A percentile compares a stretch with the other conserved stretches of the same genome.
Evolutionary conservation across 2,797 vertebrate genomes (phyloP).

Genomic region (Anabas testudineus): DNA sequence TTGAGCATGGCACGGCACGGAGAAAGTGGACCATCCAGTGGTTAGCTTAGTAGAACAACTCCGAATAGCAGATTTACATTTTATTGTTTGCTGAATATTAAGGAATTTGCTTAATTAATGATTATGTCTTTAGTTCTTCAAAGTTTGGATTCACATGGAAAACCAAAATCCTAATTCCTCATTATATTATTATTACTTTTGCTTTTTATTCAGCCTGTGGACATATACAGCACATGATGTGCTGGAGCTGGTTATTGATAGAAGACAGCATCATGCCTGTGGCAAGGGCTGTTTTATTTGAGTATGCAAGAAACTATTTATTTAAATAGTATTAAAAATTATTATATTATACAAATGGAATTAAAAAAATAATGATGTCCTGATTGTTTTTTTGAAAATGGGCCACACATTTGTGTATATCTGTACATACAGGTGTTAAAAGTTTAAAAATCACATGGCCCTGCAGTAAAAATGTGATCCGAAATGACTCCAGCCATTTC

Average conservation of each 20-base stretch:
- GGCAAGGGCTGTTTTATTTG: not conserved
- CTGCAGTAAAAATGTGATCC: not conserved
- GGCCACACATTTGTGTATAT: not conserved
- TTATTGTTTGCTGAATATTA: not conserved
- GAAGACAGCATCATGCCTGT: not conserved
- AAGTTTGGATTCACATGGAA: not conserved
- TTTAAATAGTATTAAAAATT: not conserved
- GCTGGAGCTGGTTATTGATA: not conserved
- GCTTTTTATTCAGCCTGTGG: not conserved
- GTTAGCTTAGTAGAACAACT: not conserved
- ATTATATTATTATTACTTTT: not conserved
- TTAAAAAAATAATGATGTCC: not conserved
- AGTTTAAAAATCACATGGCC: not conserved
- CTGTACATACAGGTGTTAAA: not conserved
- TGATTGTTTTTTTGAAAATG: not conserved
- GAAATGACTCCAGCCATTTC: not conserved
- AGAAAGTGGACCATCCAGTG: too few species aligned
- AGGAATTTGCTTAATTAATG: not conserved
- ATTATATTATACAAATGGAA: not conserved
- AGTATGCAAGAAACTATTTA: not conserved
- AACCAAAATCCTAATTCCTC: not conserved
- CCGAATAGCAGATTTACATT: not conserved
- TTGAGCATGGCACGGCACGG: too few species aligned
- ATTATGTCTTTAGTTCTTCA: not conserved
- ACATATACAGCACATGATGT: not conserved